Conservation (phyloP, 2,888 invertebrate genomes). For the Lepidochrysops patricia region DNA sequence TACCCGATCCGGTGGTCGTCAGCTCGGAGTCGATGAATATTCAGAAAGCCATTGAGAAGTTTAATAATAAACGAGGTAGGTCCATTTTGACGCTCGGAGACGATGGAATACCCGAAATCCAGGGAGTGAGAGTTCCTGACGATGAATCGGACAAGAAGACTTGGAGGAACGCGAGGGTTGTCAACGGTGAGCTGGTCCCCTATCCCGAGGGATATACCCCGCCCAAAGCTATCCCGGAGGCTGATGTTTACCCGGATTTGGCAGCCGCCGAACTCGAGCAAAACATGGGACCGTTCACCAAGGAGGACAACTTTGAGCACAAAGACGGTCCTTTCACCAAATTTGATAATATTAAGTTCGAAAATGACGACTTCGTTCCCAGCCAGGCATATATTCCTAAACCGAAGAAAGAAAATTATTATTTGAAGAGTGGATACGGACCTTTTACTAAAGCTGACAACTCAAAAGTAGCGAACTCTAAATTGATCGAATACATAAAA, state of each 20-base stretch:
- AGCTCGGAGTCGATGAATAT: constrained; percentile 78
- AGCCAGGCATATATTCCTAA: constrained; percentile 53
- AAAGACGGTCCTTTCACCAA: constrained; percentile 76
- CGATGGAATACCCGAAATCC: constrained; percentile 86
- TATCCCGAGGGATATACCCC: constrained; percentile 81
- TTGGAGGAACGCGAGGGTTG: constrained; percentile 91
- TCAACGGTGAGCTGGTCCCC: constrained; percentile 86
- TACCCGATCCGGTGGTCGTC: constrained; percentile 81
- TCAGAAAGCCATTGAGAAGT: constrained; percentile 66
- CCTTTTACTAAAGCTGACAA: constrained; percentile 79
- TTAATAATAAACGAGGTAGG: constrained; percentile 75
- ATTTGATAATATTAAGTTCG: constrained; percentile 70
- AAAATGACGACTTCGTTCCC: constrained; percentile 46
- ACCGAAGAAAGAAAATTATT: constrained; percentile 59
- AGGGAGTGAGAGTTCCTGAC: constrained; percentile 88
- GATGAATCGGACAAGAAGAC: constrained; percentile 87
- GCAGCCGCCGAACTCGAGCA: constrained; percentile 42
- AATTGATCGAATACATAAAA: constrained; percentile 78
- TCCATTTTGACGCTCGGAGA: constrained; percentile 78
- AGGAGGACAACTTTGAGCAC: constrained; percentile 74
- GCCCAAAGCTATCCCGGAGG: constrained; percentile 75
- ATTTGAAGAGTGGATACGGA: constrained; percentile 68
- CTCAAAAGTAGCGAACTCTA: constrained; percentile 71
- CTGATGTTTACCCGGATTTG: constrained; percentile 65
- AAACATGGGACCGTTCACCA: constrained; percentile 75